These are phyloP conservation scores for Aproaerema taeniolella DNA, from an alignment of 2,888 invertebrate genomes.

Conservation along the genomic window DNA sequence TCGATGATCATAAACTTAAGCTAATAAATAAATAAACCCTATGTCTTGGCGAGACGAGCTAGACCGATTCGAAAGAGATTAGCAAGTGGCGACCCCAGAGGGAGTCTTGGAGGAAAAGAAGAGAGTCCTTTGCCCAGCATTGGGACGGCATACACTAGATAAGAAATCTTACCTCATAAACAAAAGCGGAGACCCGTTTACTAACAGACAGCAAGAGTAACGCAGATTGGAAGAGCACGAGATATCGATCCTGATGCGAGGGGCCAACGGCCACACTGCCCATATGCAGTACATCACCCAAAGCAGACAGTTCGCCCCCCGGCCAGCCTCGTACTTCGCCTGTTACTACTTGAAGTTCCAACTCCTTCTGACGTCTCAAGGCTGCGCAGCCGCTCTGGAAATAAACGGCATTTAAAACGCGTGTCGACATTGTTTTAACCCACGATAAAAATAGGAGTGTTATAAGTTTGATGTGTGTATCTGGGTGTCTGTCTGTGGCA, in stretches of 20 bases:
- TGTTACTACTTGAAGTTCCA: constrained; percentile 95
- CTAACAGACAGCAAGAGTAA: constrained; percentile 94
- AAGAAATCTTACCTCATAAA: constrained; percentile 86
- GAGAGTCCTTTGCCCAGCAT: neutral
- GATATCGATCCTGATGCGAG: constrained; percentile 91
- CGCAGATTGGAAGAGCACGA: constrained; percentile 93
- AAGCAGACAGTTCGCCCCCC: constrained; percentile 77
- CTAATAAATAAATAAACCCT: no score
- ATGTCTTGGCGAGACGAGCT: no score
- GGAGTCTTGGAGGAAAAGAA: neutral
- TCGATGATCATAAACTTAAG: no score
- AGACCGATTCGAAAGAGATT: no score
- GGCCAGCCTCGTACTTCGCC: constrained; percentile 98
- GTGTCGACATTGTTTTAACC: no score
- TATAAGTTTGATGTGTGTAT: no score
- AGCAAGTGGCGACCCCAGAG: no score
- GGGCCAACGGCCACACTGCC: constrained; percentile 93
- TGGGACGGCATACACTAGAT: neutral
- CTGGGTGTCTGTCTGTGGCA: no score
- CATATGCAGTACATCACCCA: constrained; percentile 95
- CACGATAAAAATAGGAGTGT: no score
- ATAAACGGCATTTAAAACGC: constrained; percentile 13
- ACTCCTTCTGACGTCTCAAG: constrained; percentile 94
- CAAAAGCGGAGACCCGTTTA: constrained; percentile 94
- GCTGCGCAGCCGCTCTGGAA: constrained; percentile 90